Conservation (phyloP, 2,113 vertebrate genomes). For the Heliornis fulica region DNA sequence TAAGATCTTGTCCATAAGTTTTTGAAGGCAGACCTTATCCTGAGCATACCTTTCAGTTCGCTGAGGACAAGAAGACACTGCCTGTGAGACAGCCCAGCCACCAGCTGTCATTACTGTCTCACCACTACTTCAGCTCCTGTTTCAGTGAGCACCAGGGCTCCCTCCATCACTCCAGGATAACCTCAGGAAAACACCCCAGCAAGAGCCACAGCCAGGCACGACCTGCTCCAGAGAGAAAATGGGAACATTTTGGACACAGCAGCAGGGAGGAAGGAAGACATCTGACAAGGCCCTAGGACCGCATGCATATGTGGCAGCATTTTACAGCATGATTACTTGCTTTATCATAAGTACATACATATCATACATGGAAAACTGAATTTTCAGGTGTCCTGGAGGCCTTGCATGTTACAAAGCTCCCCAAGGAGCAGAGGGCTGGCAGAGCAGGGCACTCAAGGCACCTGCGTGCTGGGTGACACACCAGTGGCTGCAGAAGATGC, state of each 20-base stretch:
- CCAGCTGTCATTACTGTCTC: not conserved
- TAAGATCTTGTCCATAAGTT: not conserved
- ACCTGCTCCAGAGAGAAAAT: not conserved
- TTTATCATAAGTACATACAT: not conserved
- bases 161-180: not conserved
- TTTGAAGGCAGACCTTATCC: not conserved
- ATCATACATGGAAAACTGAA: not conserved
- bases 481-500: not conserved
- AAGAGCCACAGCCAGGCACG: not conserved
- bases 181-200: fast-evolving
- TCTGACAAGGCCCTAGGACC: not conserved
- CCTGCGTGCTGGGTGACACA: fast-evolving
- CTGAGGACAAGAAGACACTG: not conserved
- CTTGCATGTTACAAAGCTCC: not conserved
- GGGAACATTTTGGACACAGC: not conserved
- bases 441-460: not conserved
- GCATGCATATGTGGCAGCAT: fast-evolving
- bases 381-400: not conserved
- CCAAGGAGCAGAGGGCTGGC: not conserved
- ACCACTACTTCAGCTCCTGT: not conserved
- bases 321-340: not conserved
- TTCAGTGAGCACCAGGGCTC: fast-evolving
- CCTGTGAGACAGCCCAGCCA: not conserved
- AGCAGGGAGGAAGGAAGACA: not conserved
- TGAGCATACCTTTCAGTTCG: not conserved